Base-by-base conservation (phyloP, 2,113 vertebrate genomes). In the Egretta garzetta region DNA sequence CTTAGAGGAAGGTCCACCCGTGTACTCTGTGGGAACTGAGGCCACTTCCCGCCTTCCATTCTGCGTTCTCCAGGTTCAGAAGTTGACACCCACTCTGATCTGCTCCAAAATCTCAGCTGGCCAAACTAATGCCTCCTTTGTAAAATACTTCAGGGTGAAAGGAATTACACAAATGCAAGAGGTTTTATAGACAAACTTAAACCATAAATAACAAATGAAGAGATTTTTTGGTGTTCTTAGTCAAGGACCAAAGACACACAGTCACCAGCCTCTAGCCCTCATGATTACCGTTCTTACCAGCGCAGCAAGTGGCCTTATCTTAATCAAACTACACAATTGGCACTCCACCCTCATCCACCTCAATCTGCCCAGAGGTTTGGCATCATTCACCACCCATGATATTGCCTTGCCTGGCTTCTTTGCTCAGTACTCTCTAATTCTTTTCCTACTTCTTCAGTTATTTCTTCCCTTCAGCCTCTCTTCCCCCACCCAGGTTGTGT, bases 311-410 rank as follows among this genome's bases (percentile, higher is more conserved):
- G 87, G 66, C 62, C 62, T 89, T 87, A 55, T 82, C 93, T 91
- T 82, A 91, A 93, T 94, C 89, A 90, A 64, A 90, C 77, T 63
- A 80, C 84, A 71, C 64, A 75, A 27, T 80, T 77, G 81, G 91
- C 0, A 0, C 37, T 93, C 33, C 60, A 93, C 84, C 62, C 56
- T 93, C 73, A 60, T 81, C 19, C 52, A 81, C 60, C 73, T 59
- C 56, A n/a, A 23, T 21, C 86, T 81, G 64, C 81, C 39, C 66
- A 68, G 73, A 81, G 70, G 24, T 91, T 35, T 87, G 77, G 37
- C 80, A 76, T 85, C 64, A 64, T 60, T 85, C 81, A 64, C 77
- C 70, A 80, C 87, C 79, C 56, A 84, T 81, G 53, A 9, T 52
- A 47, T 56, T 32, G 71, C 52, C 58, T 93, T 56, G 56, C 68